Percentiles rank a stretch among this genome's conserved stretches.
Conservation (phyloP, 2,888 invertebrate genomes). For the Drosophila pseudotakahashii region DNA sequence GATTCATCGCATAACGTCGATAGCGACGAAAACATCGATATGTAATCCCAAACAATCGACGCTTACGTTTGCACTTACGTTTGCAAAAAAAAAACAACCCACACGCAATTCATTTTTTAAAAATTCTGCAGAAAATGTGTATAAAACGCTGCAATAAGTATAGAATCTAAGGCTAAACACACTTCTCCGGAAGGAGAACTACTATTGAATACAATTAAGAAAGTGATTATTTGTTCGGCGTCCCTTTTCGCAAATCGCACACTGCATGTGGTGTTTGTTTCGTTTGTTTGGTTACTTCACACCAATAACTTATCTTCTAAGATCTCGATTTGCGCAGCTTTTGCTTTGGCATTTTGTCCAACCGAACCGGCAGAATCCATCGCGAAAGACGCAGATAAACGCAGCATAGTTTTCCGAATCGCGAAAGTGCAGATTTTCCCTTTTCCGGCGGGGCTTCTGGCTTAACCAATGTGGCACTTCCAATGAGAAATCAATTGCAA, state of each 20-base stretch:
- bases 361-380: constrained; percentile 78
- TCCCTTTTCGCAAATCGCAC: background rate
- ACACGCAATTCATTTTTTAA: too few relatives aligned
- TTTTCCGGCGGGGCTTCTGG: constrained; percentile 76
- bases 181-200: background rate
- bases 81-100: too few relatives aligned
- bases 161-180: background rate
- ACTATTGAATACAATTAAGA: too few relatives aligned
- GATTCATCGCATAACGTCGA: too few relatives aligned
- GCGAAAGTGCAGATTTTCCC: constrained; percentile 38
- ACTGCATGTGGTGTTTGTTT: constrained; percentile 16
- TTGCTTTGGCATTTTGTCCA: constrained; percentile 83
- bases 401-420: constrained; percentile 7
- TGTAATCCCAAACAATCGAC: too few relatives aligned
- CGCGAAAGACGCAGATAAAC: constrained; percentile 69
- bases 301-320: background rate
- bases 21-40: too few relatives aligned
- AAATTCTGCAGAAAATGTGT: background rate
- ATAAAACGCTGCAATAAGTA: background rate
- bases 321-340: constrained; percentile 59
- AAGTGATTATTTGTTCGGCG: constrained; percentile 2
- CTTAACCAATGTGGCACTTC: constrained; percentile 85
- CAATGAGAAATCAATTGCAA: constrained; percentile 82
- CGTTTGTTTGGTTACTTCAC: too few relatives aligned
- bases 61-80: too few relatives aligned